Conservation (phyloP, 1,140 invertebrate species). For the Pseudomyrmex flavicornis region DNA sequence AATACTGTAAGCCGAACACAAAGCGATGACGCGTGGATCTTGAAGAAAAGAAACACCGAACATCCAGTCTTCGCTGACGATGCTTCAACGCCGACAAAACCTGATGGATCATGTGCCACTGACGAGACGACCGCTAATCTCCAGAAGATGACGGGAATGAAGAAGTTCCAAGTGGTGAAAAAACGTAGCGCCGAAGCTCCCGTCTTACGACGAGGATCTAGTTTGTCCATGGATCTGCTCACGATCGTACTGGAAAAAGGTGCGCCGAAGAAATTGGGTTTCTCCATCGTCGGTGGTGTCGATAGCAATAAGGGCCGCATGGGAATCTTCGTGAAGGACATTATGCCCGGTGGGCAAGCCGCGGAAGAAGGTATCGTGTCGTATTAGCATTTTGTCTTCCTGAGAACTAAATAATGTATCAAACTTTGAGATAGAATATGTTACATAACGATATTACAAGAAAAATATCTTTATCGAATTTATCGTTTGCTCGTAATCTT, state of each 20-base stretch:
- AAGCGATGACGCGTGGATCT: conserved; percentile 79
- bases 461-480: background rate
- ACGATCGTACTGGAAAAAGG: conserved; percentile 87
- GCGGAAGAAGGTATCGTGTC: conserved; percentile 84
- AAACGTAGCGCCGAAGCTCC: conserved; percentile 74
- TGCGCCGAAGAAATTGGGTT: conserved; percentile 88
- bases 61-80: background rate
- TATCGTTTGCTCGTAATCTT: conserved; percentile 27
- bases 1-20: conserved; percentile 67
- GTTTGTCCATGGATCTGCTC: conserved; percentile 79
- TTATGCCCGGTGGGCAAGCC: conserved; percentile 89
- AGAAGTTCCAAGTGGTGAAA: conserved; percentile 80
- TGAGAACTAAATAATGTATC: background rate
- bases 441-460: background rate
- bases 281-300: conserved; percentile 90
- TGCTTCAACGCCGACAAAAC: background rate
- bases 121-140: conserved; percentile 6
- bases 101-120: background rate
- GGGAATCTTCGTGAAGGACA: conserved; percentile 91
- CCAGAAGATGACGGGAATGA: conserved; percentile 82
- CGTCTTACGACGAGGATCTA: conserved; percentile 72
- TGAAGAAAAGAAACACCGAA: conserved; percentile 50
- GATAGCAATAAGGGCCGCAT: conserved; percentile 89
- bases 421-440: background rate
- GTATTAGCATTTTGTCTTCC: background rate